Conservation (phyloP, 2,797 vertebrate species). For the Syngnathus rostellatus region DNA sequence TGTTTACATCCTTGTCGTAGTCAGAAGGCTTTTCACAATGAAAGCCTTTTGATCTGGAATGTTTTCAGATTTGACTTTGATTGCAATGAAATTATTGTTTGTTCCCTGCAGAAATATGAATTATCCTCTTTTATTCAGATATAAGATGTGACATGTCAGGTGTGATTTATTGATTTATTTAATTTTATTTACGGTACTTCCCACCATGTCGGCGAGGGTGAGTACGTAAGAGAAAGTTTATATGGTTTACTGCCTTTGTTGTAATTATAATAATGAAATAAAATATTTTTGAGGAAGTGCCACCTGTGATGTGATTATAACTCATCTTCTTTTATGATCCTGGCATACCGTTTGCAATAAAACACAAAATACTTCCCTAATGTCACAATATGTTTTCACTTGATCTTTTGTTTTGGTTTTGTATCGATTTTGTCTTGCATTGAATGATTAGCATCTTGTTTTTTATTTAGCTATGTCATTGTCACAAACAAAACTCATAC, state of each 20-base stretch:
- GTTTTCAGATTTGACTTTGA: background rate
- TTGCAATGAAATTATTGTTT: background rate
- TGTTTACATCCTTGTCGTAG: background rate
- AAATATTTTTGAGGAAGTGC: slow-evolving; percentile 42
- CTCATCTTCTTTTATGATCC: background rate
- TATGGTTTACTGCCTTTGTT: slow-evolving; percentile 33
- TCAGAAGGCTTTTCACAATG: background rate
- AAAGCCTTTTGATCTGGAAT: background rate
- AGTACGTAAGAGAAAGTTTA: slow-evolving; percentile 16
- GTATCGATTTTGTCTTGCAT: slow-evolving; percentile 9
- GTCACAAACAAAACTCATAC: background rate
- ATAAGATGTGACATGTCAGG: slow-evolving; percentile 9
- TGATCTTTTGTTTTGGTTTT: background rate
- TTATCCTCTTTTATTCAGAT: background rate
- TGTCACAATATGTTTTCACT: background rate
- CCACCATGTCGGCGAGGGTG: slow-evolving; percentile 7
- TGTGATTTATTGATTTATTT: slow-evolving; percentile 17
- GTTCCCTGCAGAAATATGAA: slow-evolving; percentile 2
- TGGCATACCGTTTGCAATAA: background rate
- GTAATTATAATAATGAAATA: slow-evolving; percentile 25
- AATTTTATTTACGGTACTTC: slow-evolving; percentile 10
- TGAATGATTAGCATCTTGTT: background rate
- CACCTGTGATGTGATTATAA: slow-evolving; percentile 18
- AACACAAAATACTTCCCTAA: background rate
- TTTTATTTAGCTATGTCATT: background rate